Evolutionary conservation across 2,888 invertebrate species (phyloP), one percentile per base, ranked within the genome.

Genomic region (Agrenia bidenticulata): DNA sequence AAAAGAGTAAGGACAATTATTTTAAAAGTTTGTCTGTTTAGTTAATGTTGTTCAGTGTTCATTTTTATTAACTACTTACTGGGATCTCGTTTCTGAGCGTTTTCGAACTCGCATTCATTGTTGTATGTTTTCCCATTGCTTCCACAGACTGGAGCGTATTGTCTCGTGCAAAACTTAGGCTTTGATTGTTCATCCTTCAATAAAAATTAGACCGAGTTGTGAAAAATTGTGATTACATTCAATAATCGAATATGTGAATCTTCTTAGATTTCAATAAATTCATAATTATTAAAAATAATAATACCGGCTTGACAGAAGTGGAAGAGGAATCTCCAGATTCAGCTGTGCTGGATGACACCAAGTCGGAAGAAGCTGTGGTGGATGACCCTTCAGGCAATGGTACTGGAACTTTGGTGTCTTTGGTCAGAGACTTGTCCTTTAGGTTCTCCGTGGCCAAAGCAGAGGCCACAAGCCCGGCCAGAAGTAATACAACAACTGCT

Each of bases 81-180:
- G 15, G 61, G 49, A 23, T 62, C 58, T 15, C 13, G 26, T 26
- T 21, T 50, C 45, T 67, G 66, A 26, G 63, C 70, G 42, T 63
- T 62, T 24, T 61, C 50, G 23, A 70, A 67, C 63, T 70, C 67
- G 17, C 70, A 70, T 27, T 62, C 23, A 39, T 65, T 70, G 23
- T 60, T 67, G 42, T 67, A 70, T 0, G 64, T 70, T 39, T 65
- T 66, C 1, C 51, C 53, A 45, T 70, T 57, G 17, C 63, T 63
- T 13, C 60, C 66, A 49, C 70, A 70, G 51, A 70, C 57, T 5
- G 70, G 70, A 1, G 58, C 23, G 24, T 60, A 63, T 42, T 61
- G 58, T 59, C 62, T 60, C 2, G 64, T 66, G 24, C 69, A 69
- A 4, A 57, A 37, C 19, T 59, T 55, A 2, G 37, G 13, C n/a